Evolutionary conservation across 2,797 vertebrate genomes (phyloP).

Genomic region (Enteromius viviparus): DNA sequence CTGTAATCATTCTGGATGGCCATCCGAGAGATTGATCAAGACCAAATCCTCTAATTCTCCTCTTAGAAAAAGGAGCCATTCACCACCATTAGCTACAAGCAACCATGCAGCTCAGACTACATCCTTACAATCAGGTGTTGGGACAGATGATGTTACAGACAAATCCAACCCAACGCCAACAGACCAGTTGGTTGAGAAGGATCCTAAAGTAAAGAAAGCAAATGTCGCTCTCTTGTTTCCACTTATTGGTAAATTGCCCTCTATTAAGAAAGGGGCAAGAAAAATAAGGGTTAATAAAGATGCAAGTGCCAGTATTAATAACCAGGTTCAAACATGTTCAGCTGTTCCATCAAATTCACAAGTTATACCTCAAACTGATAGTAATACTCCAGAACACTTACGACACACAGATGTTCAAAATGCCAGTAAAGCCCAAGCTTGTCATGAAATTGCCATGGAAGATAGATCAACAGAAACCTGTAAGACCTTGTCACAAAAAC

Average conservation of each 20-base stretch:
- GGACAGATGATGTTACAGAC: slow-evolving; percentile 45
- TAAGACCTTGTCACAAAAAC: slow-evolving; percentile 10
- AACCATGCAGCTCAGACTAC: slow-evolving; percentile 50
- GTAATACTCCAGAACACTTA: slow-evolving; percentile 62
- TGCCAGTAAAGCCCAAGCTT: slow-evolving; percentile 62
- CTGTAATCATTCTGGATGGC: slow-evolving; percentile 33
- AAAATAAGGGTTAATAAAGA: slow-evolving; percentile 65
- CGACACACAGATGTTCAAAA: slow-evolving; percentile 72
- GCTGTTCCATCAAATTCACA: slow-evolving; percentile 38
- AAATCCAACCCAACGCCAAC: slow-evolving; percentile 15
- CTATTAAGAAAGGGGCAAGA: slow-evolving; percentile 71
- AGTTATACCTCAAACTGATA: slow-evolving; percentile 59
- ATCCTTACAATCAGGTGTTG: slow-evolving; percentile 39
- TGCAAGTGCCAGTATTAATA: slow-evolving; percentile 64
- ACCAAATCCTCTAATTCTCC: slow-evolving; percentile 53
- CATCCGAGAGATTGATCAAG: slow-evolving; percentile 41
- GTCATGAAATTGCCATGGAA: slow-evolving; percentile 10
- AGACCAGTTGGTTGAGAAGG: slow-evolving; percentile 63
- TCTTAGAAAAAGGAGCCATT: slow-evolving; percentile 63
- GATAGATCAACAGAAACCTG: not conserved
- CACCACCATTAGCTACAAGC: slow-evolving; percentile 50
- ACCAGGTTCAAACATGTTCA: slow-evolving; percentile 39
- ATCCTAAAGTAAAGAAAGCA: slow-evolving; percentile 65
- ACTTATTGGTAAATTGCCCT: slow-evolving; percentile 80
- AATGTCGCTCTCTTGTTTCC: slow-evolving; percentile 68